Evolutionary conservation across 2,113 vertebrate species (phyloP), one percentile per base, ranked within the genome.

Genomic region (Phylloscopus whistleri): DNA sequence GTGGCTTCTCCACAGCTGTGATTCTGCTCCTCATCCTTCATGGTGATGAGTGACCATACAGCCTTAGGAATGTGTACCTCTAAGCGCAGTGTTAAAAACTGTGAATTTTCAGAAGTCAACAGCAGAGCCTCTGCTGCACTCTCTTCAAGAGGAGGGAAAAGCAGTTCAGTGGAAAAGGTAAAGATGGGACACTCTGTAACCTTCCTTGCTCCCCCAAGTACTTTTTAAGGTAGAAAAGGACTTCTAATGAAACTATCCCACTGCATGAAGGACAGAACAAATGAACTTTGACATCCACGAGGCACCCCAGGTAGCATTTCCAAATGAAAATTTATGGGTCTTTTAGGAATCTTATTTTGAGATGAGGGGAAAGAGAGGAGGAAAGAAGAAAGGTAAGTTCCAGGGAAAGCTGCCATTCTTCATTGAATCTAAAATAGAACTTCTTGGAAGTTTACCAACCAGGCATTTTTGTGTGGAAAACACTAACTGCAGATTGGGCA

Each of bases 391-490:
- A 87, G 81, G 28, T 64, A 69, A 75, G 52, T 84, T 84, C 56
- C 41, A 62, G 69, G 48, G 87, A 95, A 94, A 92, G 62, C 58
- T 95, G 91, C 69, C 79, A 68, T 89, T 95, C 84, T 95, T 79
- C 44, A 73, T 14, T 84, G 84, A 94, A 84, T 89, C 91, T 73
- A 87, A 95, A 95, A 92, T 46, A 94, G 81, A 95, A 82, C 49
- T 72, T 63, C 64, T 89, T 95, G 94, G 89, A 94, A 89, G 62
- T 89, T 93, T 96, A 84, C 80, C 93, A 95, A 27, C 28, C 13
- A 94, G 74, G 84, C 91, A 91, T 94, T 94, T 96, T 94, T 94
- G 60, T 89, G 53, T 94, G 93, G 89, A 96, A 95, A 97, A 93
- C 69, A 91, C 77, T 95, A 92, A 92, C 69, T 76, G 75, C 74